Evolutionary conservation across 2,797 vertebrate genomes (phyloP).

Genomic region (Pipistrellus pygmaeus): DNA sequence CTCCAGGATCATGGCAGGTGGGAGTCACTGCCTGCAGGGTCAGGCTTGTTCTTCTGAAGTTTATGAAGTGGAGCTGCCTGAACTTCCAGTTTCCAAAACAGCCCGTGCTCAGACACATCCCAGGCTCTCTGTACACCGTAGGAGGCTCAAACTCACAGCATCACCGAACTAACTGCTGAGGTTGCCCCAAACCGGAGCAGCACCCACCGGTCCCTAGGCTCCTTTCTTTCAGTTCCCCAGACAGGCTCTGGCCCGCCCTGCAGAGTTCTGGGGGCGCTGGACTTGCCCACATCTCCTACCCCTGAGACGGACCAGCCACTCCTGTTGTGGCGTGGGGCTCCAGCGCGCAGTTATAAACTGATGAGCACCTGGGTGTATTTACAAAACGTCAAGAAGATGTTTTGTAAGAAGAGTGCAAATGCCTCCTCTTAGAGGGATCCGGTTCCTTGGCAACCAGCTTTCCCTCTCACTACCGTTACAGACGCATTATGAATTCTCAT

Average conservation of each 20-base stretch:
- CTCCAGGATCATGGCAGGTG: not conserved
- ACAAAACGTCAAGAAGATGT: not conserved
- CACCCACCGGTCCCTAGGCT: not conserved
- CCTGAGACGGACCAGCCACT: not conserved
- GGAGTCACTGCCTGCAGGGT: not conserved
- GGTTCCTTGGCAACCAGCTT: not conserved
- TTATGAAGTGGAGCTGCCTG: not conserved
- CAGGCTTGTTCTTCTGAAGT: not conserved
- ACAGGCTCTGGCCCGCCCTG: not conserved
- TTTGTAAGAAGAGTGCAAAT: constrained; percentile 10
- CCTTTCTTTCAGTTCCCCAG: not conserved
- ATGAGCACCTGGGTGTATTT: not conserved
- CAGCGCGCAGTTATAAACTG: not conserved
- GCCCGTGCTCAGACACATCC: not conserved
- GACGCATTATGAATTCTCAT: not conserved
- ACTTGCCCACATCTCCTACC: not conserved
- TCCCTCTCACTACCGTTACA: not conserved
- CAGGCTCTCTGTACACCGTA: not conserved
- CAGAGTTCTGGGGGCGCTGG: not conserved
- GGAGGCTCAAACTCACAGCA: not conserved
- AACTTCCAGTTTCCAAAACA: not conserved
- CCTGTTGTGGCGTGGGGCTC: not conserved
- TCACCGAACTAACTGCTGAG: not conserved
- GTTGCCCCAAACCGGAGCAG: not conserved
- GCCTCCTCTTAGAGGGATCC: not conserved